Evolutionary conservation across 2,888 invertebrate genomes (phyloP).

Genomic region (Idaea aversata): DNA sequence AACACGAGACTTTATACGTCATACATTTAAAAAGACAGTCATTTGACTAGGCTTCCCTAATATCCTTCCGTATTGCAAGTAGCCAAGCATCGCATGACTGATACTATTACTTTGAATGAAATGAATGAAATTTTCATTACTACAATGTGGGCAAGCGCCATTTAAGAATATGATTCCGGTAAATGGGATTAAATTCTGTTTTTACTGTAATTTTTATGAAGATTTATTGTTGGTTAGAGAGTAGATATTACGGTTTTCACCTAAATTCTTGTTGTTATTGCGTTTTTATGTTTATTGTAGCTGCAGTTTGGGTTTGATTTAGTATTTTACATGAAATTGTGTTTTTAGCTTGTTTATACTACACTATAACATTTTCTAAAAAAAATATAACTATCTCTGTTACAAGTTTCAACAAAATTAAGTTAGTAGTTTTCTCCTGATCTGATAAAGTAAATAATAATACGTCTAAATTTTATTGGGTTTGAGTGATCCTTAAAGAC

Average conservation of each 20-base stretch:
- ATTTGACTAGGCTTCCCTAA: neutral
- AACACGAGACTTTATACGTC: neutral
- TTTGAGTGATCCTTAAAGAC: neutral
- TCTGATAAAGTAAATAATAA: neutral
- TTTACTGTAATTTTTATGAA: slow-evolving; percentile 8
- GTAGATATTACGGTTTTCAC: neutral
- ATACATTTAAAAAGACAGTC: neutral
- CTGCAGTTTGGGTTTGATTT: neutral
- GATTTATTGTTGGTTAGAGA: slow-evolving; percentile 1
- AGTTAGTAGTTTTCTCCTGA: neutral
- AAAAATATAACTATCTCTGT: neutral
- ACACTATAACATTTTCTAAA: neutral
- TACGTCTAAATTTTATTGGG: neutral
- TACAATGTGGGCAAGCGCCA: slow-evolving; percentile 15
- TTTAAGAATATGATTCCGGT: slow-evolving; percentile 17
- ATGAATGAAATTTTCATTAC: neutral
- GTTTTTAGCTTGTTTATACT: neutral
- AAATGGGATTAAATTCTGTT: slow-evolving; percentile 28
- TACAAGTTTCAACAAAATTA: neutral
- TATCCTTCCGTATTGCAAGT: neutral
- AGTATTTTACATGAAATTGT: neutral
- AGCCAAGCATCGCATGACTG: neutral
- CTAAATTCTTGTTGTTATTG: neutral
- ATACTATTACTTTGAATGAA: neutral
- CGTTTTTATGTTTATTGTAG: neutral